phyloP scores from a whole-genome alignment of 1,140 invertebrate genomes.

The Brachionus calyciflorus region DNA sequence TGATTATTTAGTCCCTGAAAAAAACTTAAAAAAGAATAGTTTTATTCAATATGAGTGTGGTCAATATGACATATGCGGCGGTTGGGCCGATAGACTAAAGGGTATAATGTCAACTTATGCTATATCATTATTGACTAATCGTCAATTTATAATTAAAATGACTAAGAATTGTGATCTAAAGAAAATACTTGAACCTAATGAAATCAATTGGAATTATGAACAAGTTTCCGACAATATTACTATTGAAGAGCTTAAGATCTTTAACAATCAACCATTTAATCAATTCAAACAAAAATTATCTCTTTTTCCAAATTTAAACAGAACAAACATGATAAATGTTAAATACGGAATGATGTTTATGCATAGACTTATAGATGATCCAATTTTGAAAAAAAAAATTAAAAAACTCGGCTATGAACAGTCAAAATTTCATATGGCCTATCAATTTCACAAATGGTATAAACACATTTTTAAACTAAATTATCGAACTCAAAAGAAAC shows the following conservation, averaged over 20 bases:
- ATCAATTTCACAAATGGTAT: conserved; percentile 7
- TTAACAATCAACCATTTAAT: no score
- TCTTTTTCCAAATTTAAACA: neutral
- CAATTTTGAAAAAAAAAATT: neutral
- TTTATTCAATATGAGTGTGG: conserved; percentile 13
- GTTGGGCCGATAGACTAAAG: conserved; percentile 6
- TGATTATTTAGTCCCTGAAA: no score
- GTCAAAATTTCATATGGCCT: neutral
- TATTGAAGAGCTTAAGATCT: no score
- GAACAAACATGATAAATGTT: neutral
- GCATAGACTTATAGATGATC: neutral
- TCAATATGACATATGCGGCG: neutral
- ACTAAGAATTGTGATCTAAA: conserved; percentile 24
- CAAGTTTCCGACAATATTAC: neutral
- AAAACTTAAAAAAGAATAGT: neutral
- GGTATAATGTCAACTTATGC: conserved; percentile 28
- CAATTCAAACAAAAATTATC: neutral
- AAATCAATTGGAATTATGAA: conserved; percentile 19
- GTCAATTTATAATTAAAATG: conserved; percentile 30
- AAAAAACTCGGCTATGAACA: neutral
- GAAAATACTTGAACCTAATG: neutral
- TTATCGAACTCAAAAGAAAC: neutral
- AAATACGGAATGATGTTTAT: neutral
- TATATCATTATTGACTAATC: neutral
- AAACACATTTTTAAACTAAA: neutral